A percentile compares a stretch with the other conserved stretches of the same genome.
Conservation (phyloP, 2,113 vertebrate genomes). For the Hucho hucho region DNA sequence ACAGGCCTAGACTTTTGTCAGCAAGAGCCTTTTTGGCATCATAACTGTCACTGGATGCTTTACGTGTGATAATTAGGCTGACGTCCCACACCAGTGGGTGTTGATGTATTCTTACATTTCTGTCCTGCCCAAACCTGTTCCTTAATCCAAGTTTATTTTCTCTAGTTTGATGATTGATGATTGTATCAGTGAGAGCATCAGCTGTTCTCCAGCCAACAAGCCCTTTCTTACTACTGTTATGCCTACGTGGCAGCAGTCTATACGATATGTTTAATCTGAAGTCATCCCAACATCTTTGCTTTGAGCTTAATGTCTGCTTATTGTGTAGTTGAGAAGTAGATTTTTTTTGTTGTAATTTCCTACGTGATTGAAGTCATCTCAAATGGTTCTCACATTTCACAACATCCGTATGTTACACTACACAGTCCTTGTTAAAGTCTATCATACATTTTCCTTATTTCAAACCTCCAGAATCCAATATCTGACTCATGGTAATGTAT, state of each 20-base stretch:
- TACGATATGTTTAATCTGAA: too few species aligned
- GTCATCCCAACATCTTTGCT: too few species aligned
- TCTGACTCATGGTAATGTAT: not conserved
- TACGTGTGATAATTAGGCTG: not conserved
- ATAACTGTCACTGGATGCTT: not conserved
- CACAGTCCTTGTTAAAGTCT: not conserved
- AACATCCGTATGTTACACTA: too few species aligned
- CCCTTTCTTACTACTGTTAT: too few species aligned
- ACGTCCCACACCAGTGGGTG: not conserved
- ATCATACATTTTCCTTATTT: not conserved
- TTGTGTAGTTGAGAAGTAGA: too few species aligned
- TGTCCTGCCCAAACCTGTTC: constrained; percentile 60
- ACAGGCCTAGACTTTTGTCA: too few species aligned
- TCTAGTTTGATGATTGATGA: not conserved
- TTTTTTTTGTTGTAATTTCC: too few species aligned
- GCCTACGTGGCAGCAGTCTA: too few species aligned
- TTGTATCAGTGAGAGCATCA: not conserved
- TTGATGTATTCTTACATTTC: constrained; percentile 8
- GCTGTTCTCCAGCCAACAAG: not conserved
- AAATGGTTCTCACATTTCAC: too few species aligned
- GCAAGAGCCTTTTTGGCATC: too few species aligned
- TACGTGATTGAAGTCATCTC: too few species aligned
- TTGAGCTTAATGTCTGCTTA: too few species aligned
- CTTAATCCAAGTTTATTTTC: constrained; percentile 16
- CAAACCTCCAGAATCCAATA: not conserved